phyloP scores from a whole-genome alignment of 2,797 vertebrate species.

The Melanotaenia parkinsoni region DNA sequence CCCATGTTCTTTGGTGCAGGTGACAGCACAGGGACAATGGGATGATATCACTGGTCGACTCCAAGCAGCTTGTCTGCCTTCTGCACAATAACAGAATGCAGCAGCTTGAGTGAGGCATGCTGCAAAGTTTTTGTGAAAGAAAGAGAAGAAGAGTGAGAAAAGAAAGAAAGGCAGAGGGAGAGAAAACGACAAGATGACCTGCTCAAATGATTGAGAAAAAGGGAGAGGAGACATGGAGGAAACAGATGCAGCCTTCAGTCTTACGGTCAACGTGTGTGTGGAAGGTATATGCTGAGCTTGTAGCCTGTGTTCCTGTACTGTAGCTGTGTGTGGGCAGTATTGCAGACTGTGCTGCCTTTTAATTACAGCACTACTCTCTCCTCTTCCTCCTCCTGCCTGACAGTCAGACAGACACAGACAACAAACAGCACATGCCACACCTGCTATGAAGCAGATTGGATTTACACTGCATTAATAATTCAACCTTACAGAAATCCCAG shows the following conservation, averaged over 20 bases:
- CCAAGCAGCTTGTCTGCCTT: conserved; percentile 55
- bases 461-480: conserved; percentile 81
- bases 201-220: conserved; percentile 15
- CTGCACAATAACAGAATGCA: conserved; percentile 59
- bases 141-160: conserved; percentile 4
- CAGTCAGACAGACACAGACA: conserved; percentile 28
- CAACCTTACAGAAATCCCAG: conserved; percentile 50
- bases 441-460: conserved; percentile 76
- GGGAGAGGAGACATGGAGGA: conserved; percentile 1
- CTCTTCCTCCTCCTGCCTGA: conserved; percentile 45
- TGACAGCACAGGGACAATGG: conserved; percentile 75
- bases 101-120: conserved; percentile 57
- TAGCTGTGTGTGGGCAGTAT: conserved; percentile 59
- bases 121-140: conserved; percentile 46
- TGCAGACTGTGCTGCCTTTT: conserved; percentile 65
- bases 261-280: conserved; percentile 30
- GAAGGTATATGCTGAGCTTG: conserved; percentile 19
- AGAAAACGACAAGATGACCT: conserved; percentile 16
- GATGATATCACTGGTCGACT: conserved; percentile 66
- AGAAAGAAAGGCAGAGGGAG: conserved; percentile 1
- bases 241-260: conserved; percentile 4
- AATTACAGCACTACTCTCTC: conserved; percentile 64
- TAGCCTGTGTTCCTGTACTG: conserved; percentile 29
- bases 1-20: conserved; percentile 70
- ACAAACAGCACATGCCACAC: conserved; percentile 57